Evolutionary conservation across 1,140 invertebrate genomes (phyloP).

Genomic region (Euwallacea similis): DNA sequence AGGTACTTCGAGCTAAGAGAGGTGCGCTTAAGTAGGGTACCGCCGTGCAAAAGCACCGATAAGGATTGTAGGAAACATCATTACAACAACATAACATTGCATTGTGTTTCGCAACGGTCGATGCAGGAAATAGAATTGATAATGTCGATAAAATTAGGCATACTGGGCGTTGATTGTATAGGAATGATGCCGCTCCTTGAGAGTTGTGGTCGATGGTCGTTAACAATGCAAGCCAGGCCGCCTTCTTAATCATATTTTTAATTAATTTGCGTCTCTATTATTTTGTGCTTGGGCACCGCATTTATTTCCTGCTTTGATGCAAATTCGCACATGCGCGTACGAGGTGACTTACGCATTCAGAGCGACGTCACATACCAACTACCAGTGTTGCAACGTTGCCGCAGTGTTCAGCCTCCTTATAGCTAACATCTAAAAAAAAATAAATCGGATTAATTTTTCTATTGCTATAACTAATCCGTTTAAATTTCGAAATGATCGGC

Average conservation of each 20-base stretch:
- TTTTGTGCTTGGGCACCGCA: too few species aligned
- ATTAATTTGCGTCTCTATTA: too few species aligned
- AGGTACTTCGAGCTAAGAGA: neutral
- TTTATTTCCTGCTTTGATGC: too few species aligned
- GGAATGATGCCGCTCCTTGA: slow-evolving; percentile 19
- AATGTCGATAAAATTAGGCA: slow-evolving; percentile 15
- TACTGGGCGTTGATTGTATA: slow-evolving; percentile 14
- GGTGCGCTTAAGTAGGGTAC: neutral
- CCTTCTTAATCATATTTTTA: neutral
- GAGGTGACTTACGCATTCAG: too few species aligned
- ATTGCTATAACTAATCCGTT: too few species aligned
- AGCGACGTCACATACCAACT: too few species aligned
- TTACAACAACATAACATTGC: neutral
- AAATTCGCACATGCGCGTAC: too few species aligned
- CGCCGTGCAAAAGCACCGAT: neutral
- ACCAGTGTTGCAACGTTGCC: too few species aligned
- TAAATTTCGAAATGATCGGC: too few species aligned
- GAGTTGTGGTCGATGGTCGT: neutral
- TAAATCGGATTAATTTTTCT: too few species aligned
- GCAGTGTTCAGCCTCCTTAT: too few species aligned
- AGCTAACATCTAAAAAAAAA: too few species aligned
- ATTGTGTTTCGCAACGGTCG: slow-evolving; percentile 1
- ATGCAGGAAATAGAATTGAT: slow-evolving; percentile 4
- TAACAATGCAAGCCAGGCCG: neutral
- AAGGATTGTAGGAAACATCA: slow-evolving; percentile 3